Evolutionary conservation across 2,888 invertebrate species (phyloP), one percentile per base, ranked within the genome.

Genomic region (Scaptodrosophila latifasciaeformis): DNA sequence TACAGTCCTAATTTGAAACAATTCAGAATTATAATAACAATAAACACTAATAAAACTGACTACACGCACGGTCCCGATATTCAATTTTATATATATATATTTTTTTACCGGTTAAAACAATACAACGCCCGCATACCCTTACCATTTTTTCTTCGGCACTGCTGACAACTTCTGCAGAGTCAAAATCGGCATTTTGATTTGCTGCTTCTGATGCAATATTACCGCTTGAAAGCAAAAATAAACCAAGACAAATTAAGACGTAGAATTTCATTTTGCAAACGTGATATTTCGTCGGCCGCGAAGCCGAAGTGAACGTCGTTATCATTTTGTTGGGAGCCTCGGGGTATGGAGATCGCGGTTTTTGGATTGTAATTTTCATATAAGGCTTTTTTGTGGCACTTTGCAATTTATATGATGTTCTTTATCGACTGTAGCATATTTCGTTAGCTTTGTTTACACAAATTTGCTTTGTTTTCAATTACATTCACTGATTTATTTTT

Each of bases 1-100:
- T 92, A 76, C 86, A 89, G 67, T 88, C 89, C 76, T 77, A 52
- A 42, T 40, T 34, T n/a, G n/a, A n/a, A n/a, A n/a, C n/a, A n/a
- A n/a, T n/a, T n/a, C n/a, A 48, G 42, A 12, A 34, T 47, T 37
- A 45, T 13, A 15, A 27, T 21, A 17, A 15, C 12, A 17, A 31
- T 42, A 13, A 55, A 35, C 51, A 44, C 44, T n/a, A 12, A 24
- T 39, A n/a, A 34, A 7, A 37, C 31, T 42, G 56, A 46, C 40
- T 54, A 60, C 59, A 59, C 34, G 45, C 31, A 21, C 27, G 34
- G 42, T 27, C 60, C 55, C 62, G n/a, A 71, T 51, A 51, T 37
- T n/a, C 52, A 47, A 27, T 6, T 27, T 27, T 27, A 27, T 6
- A 27, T 27, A 27, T 27, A 27, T 27, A 27, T 27, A 27, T 27